Evolutionary conservation across 1,140 invertebrate genomes (phyloP).

Genomic region (Sycophila sp.): DNA sequence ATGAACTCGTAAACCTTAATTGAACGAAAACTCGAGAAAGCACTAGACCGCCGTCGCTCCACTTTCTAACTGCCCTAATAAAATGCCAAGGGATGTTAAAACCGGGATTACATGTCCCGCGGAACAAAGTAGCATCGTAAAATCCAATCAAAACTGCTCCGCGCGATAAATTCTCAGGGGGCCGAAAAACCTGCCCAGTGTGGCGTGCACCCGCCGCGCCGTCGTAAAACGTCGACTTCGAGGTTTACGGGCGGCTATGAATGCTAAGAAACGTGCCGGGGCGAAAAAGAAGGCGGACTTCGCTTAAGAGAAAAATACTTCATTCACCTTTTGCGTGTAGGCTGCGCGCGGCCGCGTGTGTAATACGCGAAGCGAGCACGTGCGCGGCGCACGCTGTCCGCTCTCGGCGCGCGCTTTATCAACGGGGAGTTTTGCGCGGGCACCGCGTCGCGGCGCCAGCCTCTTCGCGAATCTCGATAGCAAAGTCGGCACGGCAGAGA

Average conservation of each 20-base stretch:
- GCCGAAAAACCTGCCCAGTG: too few relatives aligned
- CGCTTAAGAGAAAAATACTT: too few relatives aligned
- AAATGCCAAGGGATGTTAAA: too few relatives aligned
- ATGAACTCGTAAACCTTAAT: slow-evolving; percentile 25
- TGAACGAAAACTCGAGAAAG: neutral
- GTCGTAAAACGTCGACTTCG: too few relatives aligned
- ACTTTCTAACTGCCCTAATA: neutral
- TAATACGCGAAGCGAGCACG: neutral
- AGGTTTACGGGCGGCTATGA: too few relatives aligned
- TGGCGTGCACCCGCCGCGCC: too few relatives aligned
- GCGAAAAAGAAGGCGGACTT: too few relatives aligned
- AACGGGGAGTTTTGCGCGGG: neutral
- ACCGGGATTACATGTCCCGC: neutral
- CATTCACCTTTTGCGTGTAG: too few relatives aligned
- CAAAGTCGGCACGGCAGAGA: slow-evolving; percentile 59
- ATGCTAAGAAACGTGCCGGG: too few relatives aligned
- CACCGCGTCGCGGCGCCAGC: slow-evolving; percentile 56
- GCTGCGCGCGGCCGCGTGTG: too few relatives aligned
- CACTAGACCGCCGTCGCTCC: neutral
- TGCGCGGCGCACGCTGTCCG: neutral
- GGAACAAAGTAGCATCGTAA: neutral
- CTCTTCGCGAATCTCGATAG: slow-evolving; percentile 48
- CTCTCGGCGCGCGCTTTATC: neutral
- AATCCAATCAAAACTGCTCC: neutral
- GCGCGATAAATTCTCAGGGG: too few relatives aligned